Conservation (phyloP, 1,140 invertebrate genomes). For the Trichomalopsis sarcophagae region DNA sequence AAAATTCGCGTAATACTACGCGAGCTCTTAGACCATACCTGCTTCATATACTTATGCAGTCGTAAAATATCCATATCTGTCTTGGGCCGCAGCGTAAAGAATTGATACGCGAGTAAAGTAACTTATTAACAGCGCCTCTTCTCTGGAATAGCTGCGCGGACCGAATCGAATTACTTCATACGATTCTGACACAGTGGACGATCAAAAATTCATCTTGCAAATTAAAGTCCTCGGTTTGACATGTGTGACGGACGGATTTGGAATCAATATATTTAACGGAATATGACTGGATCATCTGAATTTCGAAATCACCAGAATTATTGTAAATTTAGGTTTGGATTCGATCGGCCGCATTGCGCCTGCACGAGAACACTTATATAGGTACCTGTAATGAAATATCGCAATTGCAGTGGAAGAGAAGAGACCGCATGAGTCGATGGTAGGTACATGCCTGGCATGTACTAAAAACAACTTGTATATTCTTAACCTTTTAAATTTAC, state of each 20-base stretch:
- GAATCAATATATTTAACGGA: conserved; percentile 34
- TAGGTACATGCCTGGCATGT: neutral
- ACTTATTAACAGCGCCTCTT: neutral
- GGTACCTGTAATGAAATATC: neutral
- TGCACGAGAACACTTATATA: neutral
- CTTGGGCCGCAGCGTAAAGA: neutral
- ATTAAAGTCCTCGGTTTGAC: conserved; percentile 7
- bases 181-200: conserved; percentile 7
- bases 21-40: no score
- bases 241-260: neutral
- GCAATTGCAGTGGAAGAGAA: neutral
- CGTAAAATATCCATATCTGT: neutral
- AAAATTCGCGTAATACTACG: no score
- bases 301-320: neutral
- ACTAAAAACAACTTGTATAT: conserved; percentile 9
- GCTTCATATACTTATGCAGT: neutral
- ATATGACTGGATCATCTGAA: conserved; percentile 8
- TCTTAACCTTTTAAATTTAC: conserved; percentile 35
- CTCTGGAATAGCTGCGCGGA: neutral
- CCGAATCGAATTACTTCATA: neutral
- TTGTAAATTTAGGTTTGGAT: conserved; percentile 26
- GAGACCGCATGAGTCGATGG: neutral
- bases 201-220: conserved; percentile 28
- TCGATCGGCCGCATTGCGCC: neutral
- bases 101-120: neutral